These are phyloP conservation scores for Mactra quadrangularis DNA, from an alignment of 1,140 invertebrate genomes.

Conservation along the genomic window DNA sequence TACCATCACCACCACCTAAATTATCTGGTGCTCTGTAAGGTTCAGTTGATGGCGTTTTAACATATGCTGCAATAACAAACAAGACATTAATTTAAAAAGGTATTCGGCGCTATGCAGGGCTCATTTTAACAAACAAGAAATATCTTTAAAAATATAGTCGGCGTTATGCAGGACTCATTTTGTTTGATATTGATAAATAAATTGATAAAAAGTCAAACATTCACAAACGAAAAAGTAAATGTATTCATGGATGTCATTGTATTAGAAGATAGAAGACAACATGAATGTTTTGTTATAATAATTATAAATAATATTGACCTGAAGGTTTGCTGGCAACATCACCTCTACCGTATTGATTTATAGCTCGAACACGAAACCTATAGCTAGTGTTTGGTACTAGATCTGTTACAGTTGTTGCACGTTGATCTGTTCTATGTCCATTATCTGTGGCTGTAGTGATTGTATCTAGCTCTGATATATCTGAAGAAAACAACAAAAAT, in stretches of 20 bases:
- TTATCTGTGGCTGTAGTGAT: neutral
- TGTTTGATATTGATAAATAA: neutral
- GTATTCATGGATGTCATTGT: no score
- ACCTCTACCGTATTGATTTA: slow-evolving; percentile 91
- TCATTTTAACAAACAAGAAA: no score
- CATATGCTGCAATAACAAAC: slow-evolving; percentile 62
- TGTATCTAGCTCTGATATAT: slow-evolving; percentile 57
- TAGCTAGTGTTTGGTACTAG: slow-evolving; percentile 95
- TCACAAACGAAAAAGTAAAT: no score
- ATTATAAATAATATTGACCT: slow-evolving; percentile 68
- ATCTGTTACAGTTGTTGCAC: slow-evolving; percentile 56
- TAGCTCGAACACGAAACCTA: slow-evolving; percentile 94
- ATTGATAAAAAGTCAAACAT: neutral
- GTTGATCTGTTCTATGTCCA: slow-evolving; percentile 40
- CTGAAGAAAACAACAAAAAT: slow-evolving; percentile 27
- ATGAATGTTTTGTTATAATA: no score
- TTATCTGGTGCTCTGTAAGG: slow-evolving; percentile 64
- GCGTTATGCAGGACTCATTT: neutral
- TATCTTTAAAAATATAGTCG: no score
- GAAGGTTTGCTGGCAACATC: slow-evolving; percentile 82
- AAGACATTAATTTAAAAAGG: neutral
- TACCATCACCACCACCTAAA: slow-evolving; percentile 73
- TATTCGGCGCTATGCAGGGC: no score
- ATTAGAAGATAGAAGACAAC: no score
- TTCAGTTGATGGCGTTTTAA: slow-evolving; percentile 63